Evolutionary conservation across 2,888 invertebrate species (phyloP).

Genomic region (Thecocarcelia acutangulata): DNA sequence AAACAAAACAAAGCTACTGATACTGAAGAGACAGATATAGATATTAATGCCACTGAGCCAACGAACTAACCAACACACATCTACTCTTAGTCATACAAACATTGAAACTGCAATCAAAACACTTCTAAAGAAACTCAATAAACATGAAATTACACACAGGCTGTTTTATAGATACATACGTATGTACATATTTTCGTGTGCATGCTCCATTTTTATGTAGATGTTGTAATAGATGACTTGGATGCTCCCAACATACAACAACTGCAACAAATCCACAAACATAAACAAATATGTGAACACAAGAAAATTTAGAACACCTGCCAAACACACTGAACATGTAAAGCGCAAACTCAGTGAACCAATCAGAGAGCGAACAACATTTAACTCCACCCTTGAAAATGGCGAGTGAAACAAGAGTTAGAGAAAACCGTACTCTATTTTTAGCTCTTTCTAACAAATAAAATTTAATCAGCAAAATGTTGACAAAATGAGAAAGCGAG

Average conservation of each 20-base stretch:
- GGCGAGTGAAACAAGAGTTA: constrained; percentile 74
- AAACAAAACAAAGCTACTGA: constrained; percentile 23
- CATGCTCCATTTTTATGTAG: constrained; percentile 77
- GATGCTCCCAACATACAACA: constrained; percentile 61
- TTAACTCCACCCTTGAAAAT: constrained; percentile 80
- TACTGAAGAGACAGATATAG: constrained; percentile 52
- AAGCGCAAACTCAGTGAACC: constrained; percentile 77
- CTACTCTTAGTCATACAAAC: neutral
- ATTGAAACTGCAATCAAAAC: constrained; percentile 24
- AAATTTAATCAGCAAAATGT: too few species aligned
- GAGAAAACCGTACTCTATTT: neutral
- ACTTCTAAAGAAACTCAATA: constrained; percentile 17
- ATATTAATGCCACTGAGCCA: constrained; percentile 55
- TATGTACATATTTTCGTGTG: constrained; percentile 15
- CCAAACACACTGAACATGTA: neutral
- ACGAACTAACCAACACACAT: neutral
- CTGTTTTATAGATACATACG: too few species aligned
- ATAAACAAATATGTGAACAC: neutral
- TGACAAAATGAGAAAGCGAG: neutral
- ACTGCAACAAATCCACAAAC: constrained; percentile 64
- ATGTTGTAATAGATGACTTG: constrained; percentile 68
- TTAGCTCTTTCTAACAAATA: constrained; percentile 30
- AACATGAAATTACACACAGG: constrained; percentile 40
- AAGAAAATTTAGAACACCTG: constrained; percentile 31
- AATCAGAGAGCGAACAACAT: constrained; percentile 74